Evolutionary conservation across 1,140 invertebrate genomes (phyloP).

Genomic region (Thaumatotibia leucotreta): DNA sequence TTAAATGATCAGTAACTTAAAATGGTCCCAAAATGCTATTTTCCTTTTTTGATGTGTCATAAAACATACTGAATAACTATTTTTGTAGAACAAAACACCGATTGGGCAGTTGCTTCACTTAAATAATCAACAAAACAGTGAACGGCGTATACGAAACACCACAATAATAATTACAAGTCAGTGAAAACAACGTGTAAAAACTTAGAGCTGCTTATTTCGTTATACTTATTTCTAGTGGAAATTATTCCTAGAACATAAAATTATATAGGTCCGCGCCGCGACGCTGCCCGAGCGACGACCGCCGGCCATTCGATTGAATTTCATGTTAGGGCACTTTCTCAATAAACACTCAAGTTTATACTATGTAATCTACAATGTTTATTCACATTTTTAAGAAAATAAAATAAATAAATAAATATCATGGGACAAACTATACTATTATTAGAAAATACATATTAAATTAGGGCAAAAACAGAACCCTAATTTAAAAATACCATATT

Average conservation of each 20-base stretch:
- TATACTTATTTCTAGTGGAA: slow-evolving; percentile 53
- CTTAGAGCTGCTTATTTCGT: slow-evolving; percentile 41
- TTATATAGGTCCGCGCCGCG: slow-evolving; percentile 35
- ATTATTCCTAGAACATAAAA: slow-evolving; percentile 67
- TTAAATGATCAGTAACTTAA: background rate
- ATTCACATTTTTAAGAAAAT: too few species aligned
- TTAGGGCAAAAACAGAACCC: too few species aligned
- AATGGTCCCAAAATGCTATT: slow-evolving; percentile 11
- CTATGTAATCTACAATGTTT: too few species aligned
- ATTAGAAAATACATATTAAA: too few species aligned
- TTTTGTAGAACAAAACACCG: background rate
- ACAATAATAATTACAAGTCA: slow-evolving; percentile 25
- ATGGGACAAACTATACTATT: too few species aligned
- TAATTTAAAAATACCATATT: too few species aligned
- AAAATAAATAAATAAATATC: too few species aligned
- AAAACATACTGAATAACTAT: background rate
- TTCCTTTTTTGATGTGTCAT: background rate
- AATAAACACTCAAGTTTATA: too few species aligned
- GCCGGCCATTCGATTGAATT: too few species aligned
- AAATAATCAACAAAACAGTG: slow-evolving; percentile 8
- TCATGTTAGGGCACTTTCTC: too few species aligned
- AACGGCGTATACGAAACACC: slow-evolving; percentile 7
- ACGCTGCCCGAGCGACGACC: slow-evolving; percentile 9
- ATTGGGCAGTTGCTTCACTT: background rate
- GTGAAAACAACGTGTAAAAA: slow-evolving; percentile 36